Percentiles rank a stretch among this genome's conserved stretches.
Conservation (phyloP, 2,888 invertebrate genomes). For the Hyposoter dolosus region DNA sequence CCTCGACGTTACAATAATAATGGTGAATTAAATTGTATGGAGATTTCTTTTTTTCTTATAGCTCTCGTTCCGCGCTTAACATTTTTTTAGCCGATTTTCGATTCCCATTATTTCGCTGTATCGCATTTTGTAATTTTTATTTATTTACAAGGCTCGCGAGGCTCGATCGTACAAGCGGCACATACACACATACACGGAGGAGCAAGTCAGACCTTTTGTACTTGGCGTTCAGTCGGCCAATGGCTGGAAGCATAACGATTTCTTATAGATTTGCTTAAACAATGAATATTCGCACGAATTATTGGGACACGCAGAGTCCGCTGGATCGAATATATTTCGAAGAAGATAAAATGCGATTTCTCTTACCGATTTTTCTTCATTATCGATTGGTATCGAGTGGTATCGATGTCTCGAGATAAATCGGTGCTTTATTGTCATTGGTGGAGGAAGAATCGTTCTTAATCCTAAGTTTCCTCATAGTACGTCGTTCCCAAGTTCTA, state of each 20-base stretch:
- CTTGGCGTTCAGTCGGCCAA: constrained; percentile 71
- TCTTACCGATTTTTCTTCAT: neutral
- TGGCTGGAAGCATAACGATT: constrained; percentile 71
- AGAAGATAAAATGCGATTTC: constrained; percentile 12
- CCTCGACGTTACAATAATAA: constrained; percentile 60
- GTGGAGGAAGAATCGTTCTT: constrained; percentile 32
- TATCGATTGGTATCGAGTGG: neutral
- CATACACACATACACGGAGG: constrained; percentile 30
- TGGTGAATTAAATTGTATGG: constrained; percentile 50
- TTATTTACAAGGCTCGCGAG: constrained; percentile 57
- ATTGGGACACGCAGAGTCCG: neutral
- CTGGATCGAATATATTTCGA: constrained; percentile 2
- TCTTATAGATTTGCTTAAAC: constrained; percentile 21
- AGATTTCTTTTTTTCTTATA: constrained; percentile 23
- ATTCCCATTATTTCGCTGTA: constrained; percentile 15
- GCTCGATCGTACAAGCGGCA: constrained; percentile 54
- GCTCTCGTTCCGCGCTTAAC: neutral
- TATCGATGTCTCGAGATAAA: neutral
- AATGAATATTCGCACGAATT: constrained; percentile 5
- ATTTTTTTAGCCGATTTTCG: constrained; percentile 10
- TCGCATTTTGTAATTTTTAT: constrained; percentile 14
- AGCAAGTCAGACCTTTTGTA: constrained; percentile 67
- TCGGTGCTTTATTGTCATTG: constrained; percentile 56
- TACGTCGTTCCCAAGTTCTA: neutral
- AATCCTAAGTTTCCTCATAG: neutral